phyloP scores from a whole-genome alignment of 2,888 invertebrate genomes.

The Erpobdella octoculata region DNA sequence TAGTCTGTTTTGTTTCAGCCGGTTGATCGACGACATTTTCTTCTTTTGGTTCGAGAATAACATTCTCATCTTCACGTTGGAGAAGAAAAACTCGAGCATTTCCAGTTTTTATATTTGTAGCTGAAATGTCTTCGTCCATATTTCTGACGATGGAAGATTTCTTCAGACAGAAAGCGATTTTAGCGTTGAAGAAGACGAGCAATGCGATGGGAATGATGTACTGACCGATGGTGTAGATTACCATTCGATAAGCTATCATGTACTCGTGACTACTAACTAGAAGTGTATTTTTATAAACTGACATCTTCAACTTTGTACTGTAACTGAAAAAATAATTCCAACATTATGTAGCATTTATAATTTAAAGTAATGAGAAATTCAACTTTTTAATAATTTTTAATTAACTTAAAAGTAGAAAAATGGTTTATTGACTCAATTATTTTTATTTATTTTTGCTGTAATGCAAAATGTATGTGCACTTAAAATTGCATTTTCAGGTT shows the following conservation, averaged over 20 bases:
- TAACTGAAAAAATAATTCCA: too few relatives aligned
- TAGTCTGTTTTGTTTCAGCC: not conserved
- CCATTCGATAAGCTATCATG: conserved; percentile 26
- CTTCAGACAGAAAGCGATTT: not conserved
- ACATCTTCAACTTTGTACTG: too few relatives aligned
- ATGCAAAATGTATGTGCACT: too few relatives aligned
- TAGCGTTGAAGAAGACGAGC: conserved; percentile 27
- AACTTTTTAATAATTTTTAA: too few relatives aligned
- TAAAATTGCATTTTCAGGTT: too few relatives aligned
- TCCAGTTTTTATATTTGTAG: not conserved
- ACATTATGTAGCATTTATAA: too few relatives aligned
- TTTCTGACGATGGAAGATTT: not conserved
- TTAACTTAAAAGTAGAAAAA: too few relatives aligned
- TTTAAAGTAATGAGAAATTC: too few relatives aligned
- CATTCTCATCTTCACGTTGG: not conserved
- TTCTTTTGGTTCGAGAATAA: not conserved
- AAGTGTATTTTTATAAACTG: too few relatives aligned
- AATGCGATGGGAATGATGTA: conserved; percentile 30
- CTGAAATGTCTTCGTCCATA: not conserved
- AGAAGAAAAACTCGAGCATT: not conserved
- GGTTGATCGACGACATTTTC: not conserved
- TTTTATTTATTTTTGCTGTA: too few relatives aligned
- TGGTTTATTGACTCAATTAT: too few relatives aligned
- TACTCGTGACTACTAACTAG: conserved; percentile 17
- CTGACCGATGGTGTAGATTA: conserved; percentile 27